Base-by-base conservation (phyloP, 2,888 invertebrate genomes). In the Elgonia sp. region DNA sequence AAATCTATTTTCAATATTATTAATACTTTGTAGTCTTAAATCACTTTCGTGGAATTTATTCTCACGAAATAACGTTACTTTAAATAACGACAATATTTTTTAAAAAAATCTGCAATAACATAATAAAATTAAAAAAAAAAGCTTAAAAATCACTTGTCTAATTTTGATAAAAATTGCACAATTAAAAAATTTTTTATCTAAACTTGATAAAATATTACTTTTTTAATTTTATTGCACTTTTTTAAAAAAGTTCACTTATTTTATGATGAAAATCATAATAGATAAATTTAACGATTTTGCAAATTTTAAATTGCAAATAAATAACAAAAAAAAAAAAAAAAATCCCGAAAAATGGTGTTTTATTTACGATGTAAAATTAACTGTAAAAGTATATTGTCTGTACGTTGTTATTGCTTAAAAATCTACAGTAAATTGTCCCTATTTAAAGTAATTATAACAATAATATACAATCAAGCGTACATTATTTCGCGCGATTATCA, bases 21-120 rank as follows among this genome's bases (percentile, higher is more conserved):
- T 86, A 86, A 86, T 86, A 86, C 86, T 86, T 86, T 81, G 60
- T 42, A 80, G 72, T 69, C 62, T 21, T 18, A 6, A 72, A 79
- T 79, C 84, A 79, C 72, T 79, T 84, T 14, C 42, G 42, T 70
- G 63, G 14, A n/a, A 46, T 62, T 80, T 70, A 10, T 42, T 60
- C 55, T 21, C 39, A 40, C 67, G 55, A 60, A 82, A 65, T 16
- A 67, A 75, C n/a, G 8, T n/a, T n/a, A 55, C 46, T 16, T 10
- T 46, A n/a, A 55, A n/a, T n/a, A n/a, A 18, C 8, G n/a, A n/a
- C 55, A 18, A 55, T 55, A 76, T n/a, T 60, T 18, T 5, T 5
- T 7, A 46, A 46, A 46, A 46, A 46, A 46, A 29, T 5, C 16
- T 46, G 46, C n/a, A 7, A 55, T 55, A 16, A 55, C 55, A 55